A percentile compares a stretch with the other conserved stretches of the same genome.
Conservation (phyloP, 2,113 vertebrate species). For the Laticauda laticaudata region DNA sequence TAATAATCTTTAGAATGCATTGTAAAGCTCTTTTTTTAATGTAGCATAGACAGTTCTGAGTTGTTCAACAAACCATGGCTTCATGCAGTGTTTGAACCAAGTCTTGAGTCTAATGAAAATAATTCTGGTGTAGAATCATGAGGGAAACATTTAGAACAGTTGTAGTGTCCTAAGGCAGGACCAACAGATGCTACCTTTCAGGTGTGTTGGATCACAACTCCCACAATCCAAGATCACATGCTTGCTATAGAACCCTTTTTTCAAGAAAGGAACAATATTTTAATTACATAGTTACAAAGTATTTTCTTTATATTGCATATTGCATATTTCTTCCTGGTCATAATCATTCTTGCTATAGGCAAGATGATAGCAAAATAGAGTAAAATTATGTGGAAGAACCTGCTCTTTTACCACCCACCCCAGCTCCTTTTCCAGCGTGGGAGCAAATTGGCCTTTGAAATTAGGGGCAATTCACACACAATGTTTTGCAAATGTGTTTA, state of each 20-base stretch:
- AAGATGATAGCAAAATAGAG: background rate
- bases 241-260: background rate
- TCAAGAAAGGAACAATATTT: background rate
- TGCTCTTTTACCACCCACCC: background rate
- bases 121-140: background rate
- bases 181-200: background rate
- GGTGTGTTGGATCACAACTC: background rate
- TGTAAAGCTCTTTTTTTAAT: background rate
- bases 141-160: background rate
- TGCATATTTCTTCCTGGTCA: background rate
- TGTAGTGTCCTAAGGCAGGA: background rate
- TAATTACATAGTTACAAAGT: background rate
- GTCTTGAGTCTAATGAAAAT: background rate
- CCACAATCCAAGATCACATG: background rate
- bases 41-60: background rate
- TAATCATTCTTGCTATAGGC: background rate
- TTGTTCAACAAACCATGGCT: background rate
- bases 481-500: constrained; percentile 4
- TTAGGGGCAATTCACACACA: background rate
- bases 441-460: background rate
- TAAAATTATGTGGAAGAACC: background rate
- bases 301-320: background rate
- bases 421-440: background rate
- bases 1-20: background rate
- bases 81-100: background rate